These are phyloP conservation scores for Coecobrya sp. DNA, from an alignment of 2,888 invertebrate species.

Conservation along the genomic window DNA sequence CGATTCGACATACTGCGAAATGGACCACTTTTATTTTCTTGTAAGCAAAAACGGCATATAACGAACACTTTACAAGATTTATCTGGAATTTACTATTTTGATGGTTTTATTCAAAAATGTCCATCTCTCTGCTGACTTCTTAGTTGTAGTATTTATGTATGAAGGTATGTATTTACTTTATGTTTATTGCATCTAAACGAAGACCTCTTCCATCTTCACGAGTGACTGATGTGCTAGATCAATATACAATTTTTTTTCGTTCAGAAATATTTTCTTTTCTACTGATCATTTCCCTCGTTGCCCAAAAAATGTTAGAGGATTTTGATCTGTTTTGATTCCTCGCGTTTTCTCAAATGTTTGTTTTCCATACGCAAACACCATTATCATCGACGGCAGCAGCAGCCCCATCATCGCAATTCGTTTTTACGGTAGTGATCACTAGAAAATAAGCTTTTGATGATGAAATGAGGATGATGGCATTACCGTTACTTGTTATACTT, in stretches of 20 bases:
- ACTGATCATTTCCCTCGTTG: neutral
- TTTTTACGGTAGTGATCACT: slow-evolving; percentile 28
- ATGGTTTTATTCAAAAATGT: neutral
- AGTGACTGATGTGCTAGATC: neutral
- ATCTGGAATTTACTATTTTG: neutral
- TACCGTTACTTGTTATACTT: neutral
- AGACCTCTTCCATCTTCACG: neutral
- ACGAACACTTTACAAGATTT: no score
- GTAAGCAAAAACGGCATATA: no score
- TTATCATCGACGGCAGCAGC: neutral
- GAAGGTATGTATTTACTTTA: no score
- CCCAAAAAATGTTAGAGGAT: neutral
- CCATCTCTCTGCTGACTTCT: neutral
- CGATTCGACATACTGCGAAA: no score
- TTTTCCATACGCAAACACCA: neutral
- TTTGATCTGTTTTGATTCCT: neutral
- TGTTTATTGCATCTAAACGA: neutral
- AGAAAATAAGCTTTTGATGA: slow-evolving; percentile 37
- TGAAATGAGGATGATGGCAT: neutral
- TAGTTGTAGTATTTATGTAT: no score
- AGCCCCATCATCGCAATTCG: slow-evolving; percentile 18
- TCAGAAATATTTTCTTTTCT: neutral
- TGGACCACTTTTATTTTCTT: no score
- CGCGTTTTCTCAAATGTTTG: slow-evolving; percentile 13
- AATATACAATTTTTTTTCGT: slow-evolving; percentile 51